Evolutionary conservation across 2,888 invertebrate genomes (phyloP), one percentile per base, ranked within the genome.

Genomic region (Apantesis nais): DNA sequence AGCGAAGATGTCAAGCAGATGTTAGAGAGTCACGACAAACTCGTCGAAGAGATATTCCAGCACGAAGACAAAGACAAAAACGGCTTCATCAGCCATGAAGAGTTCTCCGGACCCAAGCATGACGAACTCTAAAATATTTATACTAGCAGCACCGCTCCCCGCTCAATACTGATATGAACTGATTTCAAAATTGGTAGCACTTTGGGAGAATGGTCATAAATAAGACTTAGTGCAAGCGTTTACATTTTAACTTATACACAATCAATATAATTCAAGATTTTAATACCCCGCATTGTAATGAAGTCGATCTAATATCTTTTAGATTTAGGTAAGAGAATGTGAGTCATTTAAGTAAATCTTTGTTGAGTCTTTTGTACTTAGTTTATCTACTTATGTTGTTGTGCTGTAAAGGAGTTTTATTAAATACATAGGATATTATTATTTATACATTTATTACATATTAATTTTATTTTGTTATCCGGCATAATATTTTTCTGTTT

Each of bases 1-100:
- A 96, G 97, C 83, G 97, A 97, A 8, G 98, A 98, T 88, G 95
- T 98, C 83, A 97, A 97, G 88, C 97, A 97, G 86, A 98, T 97
- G 97, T 93, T 98, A 70, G 97, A 97, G 73, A 97, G 98, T 86
- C 98, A 99, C 91, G 98, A 99, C 90, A 98, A 98, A 89, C 96
- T 99, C 71, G 98, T 99, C 12, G 98, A 99, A 86, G 99, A 99
- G 91, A 99, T 99, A 87, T 99, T 99, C 97, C 98, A 98, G 89
- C 99, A 99, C 89, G 99, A 99, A 91, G 99, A 99, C 90, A 98
- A 98, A 91, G 99, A 99, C 93, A 98, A 98, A 91, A 99, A 99
- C 88, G 99, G 99, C 74, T 98, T 97, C 94, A 99, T 99, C 85
- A 99, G 99, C 77, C 98, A 98, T 93, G 98, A 98, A 66, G 99